Percentiles rank a stretch among this genome's conserved stretches.
Conservation (phyloP, 2,113 vertebrate species). For the Centropus unirufus region DNA sequence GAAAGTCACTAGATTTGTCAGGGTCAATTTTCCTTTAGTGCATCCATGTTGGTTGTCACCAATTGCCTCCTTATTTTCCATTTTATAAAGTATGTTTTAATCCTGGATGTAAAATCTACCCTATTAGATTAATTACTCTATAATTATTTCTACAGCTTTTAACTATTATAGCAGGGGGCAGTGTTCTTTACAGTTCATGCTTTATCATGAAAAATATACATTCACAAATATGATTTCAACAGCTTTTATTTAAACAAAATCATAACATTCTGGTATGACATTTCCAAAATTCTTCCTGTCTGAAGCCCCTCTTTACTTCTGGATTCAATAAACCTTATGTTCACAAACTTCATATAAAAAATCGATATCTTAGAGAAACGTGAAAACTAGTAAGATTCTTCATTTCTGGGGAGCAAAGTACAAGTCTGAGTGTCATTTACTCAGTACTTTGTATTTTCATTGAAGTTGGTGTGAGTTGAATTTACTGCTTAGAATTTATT, state of each 20-base stretch:
- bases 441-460: neutral
- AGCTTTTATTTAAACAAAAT: constrained; percentile 41
- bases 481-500: neutral
- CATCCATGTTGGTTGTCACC: too few species aligned
- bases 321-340: neutral
- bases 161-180: neutral
- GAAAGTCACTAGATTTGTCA: too few species aligned
- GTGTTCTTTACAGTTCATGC: neutral
- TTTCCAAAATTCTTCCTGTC: constrained; percentile 17
- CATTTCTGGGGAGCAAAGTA: neutral
- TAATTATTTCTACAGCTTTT: constrained; percentile 10
- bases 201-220: constrained; percentile 2
- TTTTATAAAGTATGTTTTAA: neutral
- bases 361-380: neutral
- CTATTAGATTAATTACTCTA: neutral
- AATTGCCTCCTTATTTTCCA: too few species aligned
- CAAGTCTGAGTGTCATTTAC: neutral
- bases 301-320: neutral
- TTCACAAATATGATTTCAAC: constrained; percentile 37
- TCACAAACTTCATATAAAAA: neutral
- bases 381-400: neutral
- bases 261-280: neutral
- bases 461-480: neutral
- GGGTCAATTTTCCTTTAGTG: too few species aligned
- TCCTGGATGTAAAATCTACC: constrained; percentile 20